Percentiles rank a stretch among this genome's conserved stretches.
Conservation (phyloP, 2,888 invertebrate species). For the Sarcophaga carnaria region DNA sequence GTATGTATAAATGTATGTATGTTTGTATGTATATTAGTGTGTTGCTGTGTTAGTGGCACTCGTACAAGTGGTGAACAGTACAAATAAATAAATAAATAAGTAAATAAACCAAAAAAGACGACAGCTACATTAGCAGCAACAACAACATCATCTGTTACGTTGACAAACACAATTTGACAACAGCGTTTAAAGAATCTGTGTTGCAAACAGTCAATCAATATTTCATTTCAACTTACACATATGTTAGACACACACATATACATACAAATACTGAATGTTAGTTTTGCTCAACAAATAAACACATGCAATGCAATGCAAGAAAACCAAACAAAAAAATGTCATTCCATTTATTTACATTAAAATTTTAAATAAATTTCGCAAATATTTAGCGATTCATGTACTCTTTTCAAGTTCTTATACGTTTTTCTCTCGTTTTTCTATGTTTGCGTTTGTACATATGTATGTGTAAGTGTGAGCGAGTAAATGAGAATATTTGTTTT, state of each 20-base stretch:
- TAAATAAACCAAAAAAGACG: conserved; percentile 17
- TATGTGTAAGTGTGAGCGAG: neutral
- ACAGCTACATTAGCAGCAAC: conserved; percentile 3
- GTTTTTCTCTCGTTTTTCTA: neutral
- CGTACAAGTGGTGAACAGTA: conserved; percentile 66
- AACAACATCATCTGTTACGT: neutral
- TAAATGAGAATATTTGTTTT: neutral
- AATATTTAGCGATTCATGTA: neutral
- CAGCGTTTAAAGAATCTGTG: conserved; percentile 59
- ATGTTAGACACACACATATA: neutral
- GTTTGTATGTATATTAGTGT: neutral
- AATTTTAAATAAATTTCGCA: too few species aligned
- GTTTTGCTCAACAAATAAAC: too few species aligned
- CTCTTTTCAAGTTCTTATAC: neutral
- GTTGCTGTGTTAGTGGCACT: conserved; percentile 58
- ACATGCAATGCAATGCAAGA: too few species aligned
- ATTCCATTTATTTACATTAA: too few species aligned
- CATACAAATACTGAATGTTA: neutral
- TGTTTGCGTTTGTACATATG: neutral
- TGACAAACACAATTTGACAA: conserved; percentile 41
- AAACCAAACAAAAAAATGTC: too few species aligned
- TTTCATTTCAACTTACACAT: conserved; percentile 8
- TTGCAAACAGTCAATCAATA: conserved; percentile 61
- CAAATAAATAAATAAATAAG: conserved; percentile 51
- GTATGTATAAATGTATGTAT: conserved; percentile 20